These are phyloP conservation scores for Pemphredon lugubris DNA, from an alignment of 2,888 invertebrate species.

Conservation along the genomic window DNA sequence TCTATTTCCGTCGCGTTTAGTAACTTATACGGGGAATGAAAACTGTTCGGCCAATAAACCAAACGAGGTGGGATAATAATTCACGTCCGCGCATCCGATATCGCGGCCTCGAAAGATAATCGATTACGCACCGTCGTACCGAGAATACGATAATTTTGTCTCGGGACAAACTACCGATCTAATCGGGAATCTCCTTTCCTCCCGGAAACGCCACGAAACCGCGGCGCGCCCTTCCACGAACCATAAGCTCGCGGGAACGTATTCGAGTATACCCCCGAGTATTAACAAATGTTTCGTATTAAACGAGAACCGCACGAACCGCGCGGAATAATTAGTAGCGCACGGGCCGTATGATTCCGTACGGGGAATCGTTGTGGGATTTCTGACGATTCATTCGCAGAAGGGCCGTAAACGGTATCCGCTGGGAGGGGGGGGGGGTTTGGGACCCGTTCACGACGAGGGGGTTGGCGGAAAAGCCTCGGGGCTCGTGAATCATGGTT, in stretches of 20 bases:
- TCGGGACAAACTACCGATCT: background rate
- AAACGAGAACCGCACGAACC: slow-evolving; percentile 42
- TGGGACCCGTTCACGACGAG: slow-evolving; percentile 19
- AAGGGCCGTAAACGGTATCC: slow-evolving; percentile 5
- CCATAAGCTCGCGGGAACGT: slow-evolving; percentile 1
- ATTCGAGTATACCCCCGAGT: too few species aligned
- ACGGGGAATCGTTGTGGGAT: slow-evolving; percentile 50
- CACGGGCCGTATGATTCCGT: slow-evolving; percentile 35
- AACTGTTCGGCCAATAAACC: background rate
- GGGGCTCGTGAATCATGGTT: slow-evolving; percentile 68
- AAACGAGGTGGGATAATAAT: background rate
- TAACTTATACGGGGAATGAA: background rate
- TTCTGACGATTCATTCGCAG: slow-evolving; percentile 53
- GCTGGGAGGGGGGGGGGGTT: slow-evolving; percentile 2
- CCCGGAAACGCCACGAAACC: background rate
- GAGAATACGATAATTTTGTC: slow-evolving; percentile 1
- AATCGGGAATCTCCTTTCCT: background rate
- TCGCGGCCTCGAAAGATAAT: background rate
- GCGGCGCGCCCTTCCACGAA: background rate
- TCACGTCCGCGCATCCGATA: background rate
- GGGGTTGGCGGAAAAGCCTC: slow-evolving; percentile 56
- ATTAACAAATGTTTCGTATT: slow-evolving; percentile 53
- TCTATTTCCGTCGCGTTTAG: too few species aligned
- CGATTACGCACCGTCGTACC: background rate
- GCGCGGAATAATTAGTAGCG: slow-evolving; percentile 47